Evolutionary conservation across 2,888 invertebrate genomes (phyloP), one percentile per base, ranked within the genome.

Genomic region (Drosophila sordidula): DNA sequence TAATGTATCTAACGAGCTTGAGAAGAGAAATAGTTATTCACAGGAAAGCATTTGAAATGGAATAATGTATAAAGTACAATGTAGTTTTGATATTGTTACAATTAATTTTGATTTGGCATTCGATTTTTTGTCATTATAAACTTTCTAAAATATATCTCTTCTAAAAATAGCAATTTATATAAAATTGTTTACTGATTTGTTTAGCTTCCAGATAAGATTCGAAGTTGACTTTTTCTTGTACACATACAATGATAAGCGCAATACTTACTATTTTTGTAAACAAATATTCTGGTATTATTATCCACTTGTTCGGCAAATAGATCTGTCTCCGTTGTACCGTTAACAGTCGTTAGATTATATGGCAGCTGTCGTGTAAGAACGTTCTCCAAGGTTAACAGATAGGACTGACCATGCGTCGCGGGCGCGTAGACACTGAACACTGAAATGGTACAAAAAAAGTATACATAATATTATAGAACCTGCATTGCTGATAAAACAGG

Each of bases 381-480:
- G 69, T 87, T 78, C 57, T 87, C 84, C 62, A 83, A 47, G 6
- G 84, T 75, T 6, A 85, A 65, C 49, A 90, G 65, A 78, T 89
- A 89, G 46, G 90, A 86, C 63, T 91, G 91, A 18, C 87, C 90
- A 67, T 88, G 75, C 72, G 84, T 76, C 61, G 82, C 73, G 49
- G 82, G 71, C 80, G 87, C 74, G 69, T 71, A 81, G 75, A 79
- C 86, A 74, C 85, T 81, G 76, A 91, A 80, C 73, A 91, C 92
- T 91, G 90, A 83, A 91, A 91, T 78, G 80, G 70, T 49, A 46
- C 14, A 49, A 61, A 59, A 59, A 12, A 34, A 44, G 16, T 12
- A 14, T 5, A 6, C 6, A 51, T 39, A 62, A 52, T 42, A 22
- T 55, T 66, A 52, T 67, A 73, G n/a, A 42, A 39, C 42, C 32